Percentiles rank a stretch among this genome's conserved stretches.
Evolutionary conservation across 2,888 invertebrate species (phyloP).

Genomic region (Amaurobius ferox): DNA sequence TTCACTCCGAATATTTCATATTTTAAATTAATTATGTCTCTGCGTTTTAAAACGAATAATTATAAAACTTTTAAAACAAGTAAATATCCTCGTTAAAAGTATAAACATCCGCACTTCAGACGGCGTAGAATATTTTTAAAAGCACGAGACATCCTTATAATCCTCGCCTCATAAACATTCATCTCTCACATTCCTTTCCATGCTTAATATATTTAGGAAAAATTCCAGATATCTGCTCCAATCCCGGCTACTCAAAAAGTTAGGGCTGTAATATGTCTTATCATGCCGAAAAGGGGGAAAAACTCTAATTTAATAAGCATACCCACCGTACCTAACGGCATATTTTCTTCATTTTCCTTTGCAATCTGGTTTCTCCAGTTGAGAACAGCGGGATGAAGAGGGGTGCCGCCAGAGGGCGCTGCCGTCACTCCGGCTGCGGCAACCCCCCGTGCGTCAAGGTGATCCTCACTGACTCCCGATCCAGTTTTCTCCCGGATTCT

Average conservation of each 20-base stretch:
- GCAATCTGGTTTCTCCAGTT: background rate
- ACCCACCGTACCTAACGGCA: background rate
- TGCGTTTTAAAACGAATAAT: too few species aligned
- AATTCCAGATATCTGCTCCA: background rate
- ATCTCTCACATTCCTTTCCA: too few species aligned
- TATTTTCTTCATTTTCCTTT: background rate
- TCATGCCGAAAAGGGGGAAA: background rate
- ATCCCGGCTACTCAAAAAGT: background rate
- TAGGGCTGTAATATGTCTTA: background rate
- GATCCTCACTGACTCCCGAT: constrained; percentile 46
- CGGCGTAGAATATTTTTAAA: too few species aligned
- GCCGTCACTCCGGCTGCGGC: constrained; percentile 31
- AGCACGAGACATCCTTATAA: too few species aligned
- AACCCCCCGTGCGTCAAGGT: constrained; percentile 63
- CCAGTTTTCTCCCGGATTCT: background rate
- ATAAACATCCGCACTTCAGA: too few species aligned
- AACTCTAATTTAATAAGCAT: constrained; percentile 7
- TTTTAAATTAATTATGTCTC: too few species aligned
- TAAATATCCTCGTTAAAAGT: too few species aligned
- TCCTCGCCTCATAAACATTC: too few species aligned
- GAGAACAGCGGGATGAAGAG: background rate
- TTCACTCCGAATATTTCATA: too few species aligned
- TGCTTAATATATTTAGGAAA: background rate
- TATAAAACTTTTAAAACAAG: too few species aligned
- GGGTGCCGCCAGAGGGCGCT: constrained; percentile 41